Evolutionary conservation across 2,113 vertebrate genomes (phyloP).

Genomic region (Thalassoma bifasciatum): DNA sequence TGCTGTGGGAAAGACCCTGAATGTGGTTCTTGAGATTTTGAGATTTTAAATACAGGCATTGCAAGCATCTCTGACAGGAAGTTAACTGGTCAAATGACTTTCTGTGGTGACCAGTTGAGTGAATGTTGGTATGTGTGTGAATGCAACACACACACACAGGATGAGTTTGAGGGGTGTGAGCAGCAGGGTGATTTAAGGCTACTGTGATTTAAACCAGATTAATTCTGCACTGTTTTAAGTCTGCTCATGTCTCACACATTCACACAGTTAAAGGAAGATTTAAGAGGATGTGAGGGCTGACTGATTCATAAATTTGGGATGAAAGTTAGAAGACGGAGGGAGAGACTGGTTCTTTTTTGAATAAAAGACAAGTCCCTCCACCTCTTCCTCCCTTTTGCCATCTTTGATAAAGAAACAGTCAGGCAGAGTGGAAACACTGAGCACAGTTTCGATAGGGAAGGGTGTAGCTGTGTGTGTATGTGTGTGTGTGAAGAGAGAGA

Average conservation of each 20-base stretch:
- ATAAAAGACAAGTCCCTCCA: neutral
- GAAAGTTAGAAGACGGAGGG: neutral
- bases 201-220: constrained; percentile 23
- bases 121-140: neutral
- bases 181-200: constrained; percentile 5
- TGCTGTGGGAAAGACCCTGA: neutral
- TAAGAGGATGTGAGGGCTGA: neutral
- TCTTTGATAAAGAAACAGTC: constrained; percentile 14
- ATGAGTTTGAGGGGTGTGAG: neutral
- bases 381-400: neutral
- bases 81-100: neutral
- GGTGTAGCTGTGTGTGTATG: constrained; percentile 67
- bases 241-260: neutral
- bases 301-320: neutral
- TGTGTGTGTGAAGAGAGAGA: neutral
- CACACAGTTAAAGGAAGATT: neutral
- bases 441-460: constrained; percentile 69
- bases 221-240: neutral
- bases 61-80: neutral
- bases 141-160: too few species aligned
- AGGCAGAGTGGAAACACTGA: constrained; percentile 55
- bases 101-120: neutral
- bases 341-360: neutral
- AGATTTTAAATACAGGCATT: neutral
- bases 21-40: neutral